Base-by-base conservation (phyloP, 23 tunicate genomes). In the Styela clava region DNA sequence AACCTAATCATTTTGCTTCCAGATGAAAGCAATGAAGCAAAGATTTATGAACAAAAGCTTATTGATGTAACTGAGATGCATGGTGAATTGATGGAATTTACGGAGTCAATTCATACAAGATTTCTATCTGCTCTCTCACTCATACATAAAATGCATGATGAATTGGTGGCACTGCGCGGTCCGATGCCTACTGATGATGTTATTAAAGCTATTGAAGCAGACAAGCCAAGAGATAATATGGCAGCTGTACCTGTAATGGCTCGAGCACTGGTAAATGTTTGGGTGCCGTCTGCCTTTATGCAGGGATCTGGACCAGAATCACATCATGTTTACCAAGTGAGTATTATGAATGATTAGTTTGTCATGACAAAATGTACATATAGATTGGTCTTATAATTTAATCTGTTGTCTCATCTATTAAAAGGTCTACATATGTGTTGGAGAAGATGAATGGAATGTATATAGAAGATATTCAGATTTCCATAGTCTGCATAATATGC, bases 21-120 rank as follows among this genome's bases (percentile, higher is more conserved):
- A 44, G 56, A 44, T 5, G 9, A 44, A 44, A 44, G 56, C 56
- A 52, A 24, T 1, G 81, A 76, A 21, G 65, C 27, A 16, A 76
- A 76, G 29, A 28, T 76, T 0, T 85, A 79, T 69, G 84, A 79
- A 52, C 86, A 84, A 74, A 93, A 93, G 68, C 64, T 93, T 26
- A 79, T 88, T 36, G 98, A 93, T 61, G 93, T 93, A 7, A 86
- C 98, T 3, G 94, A 87, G 61, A 93, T 93, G 98, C 98, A 93
- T 85, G 98, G 87, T 19, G 98, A 93, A 79, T 73, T 93, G 69
- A 84, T 93, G 89, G 98, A 93, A 63, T 93, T 93, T 73, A 93
- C 91, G 34, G 98, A 93, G 27, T 68, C 88, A 9, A 73, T 93
- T 1, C 84, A 84, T 25, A 80, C 63, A 24, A 81, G 91, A 44